These are phyloP conservation scores for Centroberyx gerrardi DNA, from an alignment of 2,797 vertebrate genomes.

Conservation along the genomic window DNA sequence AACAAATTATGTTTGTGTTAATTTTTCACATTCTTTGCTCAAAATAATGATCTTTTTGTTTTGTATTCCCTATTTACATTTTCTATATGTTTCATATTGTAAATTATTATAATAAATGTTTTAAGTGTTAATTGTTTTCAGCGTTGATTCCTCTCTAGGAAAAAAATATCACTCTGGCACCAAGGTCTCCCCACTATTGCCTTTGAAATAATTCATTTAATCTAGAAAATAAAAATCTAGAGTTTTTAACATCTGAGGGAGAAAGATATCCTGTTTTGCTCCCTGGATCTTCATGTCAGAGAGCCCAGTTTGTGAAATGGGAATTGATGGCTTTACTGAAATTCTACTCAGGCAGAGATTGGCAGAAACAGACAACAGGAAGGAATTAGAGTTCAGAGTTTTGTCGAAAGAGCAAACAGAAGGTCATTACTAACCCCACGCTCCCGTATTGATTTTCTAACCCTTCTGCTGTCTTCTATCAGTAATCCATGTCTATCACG, in stretches of 20 bases:
- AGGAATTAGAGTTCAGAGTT: not conserved
- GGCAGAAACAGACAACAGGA: not conserved
- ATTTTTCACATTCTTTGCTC: not conserved
- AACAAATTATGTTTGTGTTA: not conserved
- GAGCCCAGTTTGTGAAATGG: no score
- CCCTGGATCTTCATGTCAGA: not conserved
- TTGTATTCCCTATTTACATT: not conserved
- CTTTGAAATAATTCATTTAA: slow-evolving; percentile 2
- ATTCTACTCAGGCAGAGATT: no score
- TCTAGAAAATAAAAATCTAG: not conserved
- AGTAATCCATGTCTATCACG: not conserved
- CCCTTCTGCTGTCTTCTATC: not conserved
- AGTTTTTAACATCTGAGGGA: not conserved
- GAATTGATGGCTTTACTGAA: no score
- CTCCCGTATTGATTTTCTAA: not conserved
- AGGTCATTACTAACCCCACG: not conserved
- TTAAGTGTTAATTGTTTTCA: not conserved
- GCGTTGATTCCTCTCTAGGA: not conserved
- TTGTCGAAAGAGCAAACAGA: not conserved
- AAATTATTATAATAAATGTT: slow-evolving; percentile 7
- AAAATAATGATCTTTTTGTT: not conserved
- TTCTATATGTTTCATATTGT: slow-evolving; percentile 6
- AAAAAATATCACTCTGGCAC: slow-evolving; percentile 13
- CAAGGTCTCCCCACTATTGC: not conserved
- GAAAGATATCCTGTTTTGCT: not conserved